Evolutionary conservation across 2,797 vertebrate species (phyloP).

Genomic region (Helostoma temminkii): DNA sequence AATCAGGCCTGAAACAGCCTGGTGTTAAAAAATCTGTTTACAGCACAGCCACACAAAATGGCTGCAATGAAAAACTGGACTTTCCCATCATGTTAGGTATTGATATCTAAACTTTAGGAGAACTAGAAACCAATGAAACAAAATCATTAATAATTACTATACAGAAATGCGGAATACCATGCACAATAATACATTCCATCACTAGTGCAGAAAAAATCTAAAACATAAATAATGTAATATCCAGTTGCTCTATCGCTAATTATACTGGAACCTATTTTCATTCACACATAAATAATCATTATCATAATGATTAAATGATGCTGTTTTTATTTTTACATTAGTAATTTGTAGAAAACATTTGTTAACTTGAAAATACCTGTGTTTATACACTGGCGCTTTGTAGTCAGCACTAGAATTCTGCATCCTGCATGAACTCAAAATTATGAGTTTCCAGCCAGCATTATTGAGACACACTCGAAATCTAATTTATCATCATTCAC

Average conservation of each 20-base stretch:
- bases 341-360: not conserved
- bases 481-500: constrained; percentile 53
- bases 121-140: not conserved
- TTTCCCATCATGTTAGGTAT: not conserved
- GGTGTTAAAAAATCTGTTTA: not conserved
- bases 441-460: constrained; percentile 24
- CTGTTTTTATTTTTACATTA: too few relatives aligned
- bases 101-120: not conserved
- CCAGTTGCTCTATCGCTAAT: too few relatives aligned
- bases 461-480: constrained; percentile 37
- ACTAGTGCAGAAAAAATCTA: too few relatives aligned
- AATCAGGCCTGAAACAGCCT: not conserved
- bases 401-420: not conserved
- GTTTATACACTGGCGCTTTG: not conserved
- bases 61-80: not conserved
- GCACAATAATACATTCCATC: too few relatives aligned
- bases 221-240: too few relatives aligned
- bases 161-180: too few relatives aligned
- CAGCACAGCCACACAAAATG: not conserved
- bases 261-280: too few relatives aligned
- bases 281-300: too few relatives aligned
- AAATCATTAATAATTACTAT: too few relatives aligned
- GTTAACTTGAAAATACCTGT: not conserved
- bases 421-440: constrained; percentile 13
- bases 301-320: too few relatives aligned